Percentiles rank a stretch among this genome's conserved stretches.
Evolutionary conservation across 2,797 vertebrate genomes (phyloP).

Genomic region (Schizopygopsis malacanthus): DNA sequence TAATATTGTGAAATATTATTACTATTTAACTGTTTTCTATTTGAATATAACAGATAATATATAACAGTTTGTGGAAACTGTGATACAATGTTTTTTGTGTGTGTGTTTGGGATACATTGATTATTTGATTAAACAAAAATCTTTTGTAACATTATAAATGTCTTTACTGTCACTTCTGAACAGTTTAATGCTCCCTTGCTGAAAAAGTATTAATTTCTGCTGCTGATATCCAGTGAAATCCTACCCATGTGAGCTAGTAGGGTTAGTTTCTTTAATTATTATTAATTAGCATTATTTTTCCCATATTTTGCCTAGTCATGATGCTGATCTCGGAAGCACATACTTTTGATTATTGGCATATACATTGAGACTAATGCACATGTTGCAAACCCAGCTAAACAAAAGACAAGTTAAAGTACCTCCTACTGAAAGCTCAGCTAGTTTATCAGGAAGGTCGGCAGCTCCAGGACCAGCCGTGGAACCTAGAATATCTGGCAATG

Average conservation of each 20-base stretch:
- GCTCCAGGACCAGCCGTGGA: slow-evolving; percentile 72
- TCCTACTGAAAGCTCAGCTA: slow-evolving; percentile 79
- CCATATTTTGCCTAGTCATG: not conserved
- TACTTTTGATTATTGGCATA: not conserved
- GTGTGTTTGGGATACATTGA: not conserved
- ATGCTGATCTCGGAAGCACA: not conserved
- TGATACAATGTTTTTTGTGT: not conserved
- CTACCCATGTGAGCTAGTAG: not conserved
- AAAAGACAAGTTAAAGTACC: slow-evolving; percentile 70
- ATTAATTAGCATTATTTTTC: not conserved
- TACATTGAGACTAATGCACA: not conserved
- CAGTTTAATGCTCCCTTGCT: not conserved
- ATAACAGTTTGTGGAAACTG: not conserved
- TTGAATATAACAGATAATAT: not conserved
- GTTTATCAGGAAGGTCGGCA: slow-evolving; percentile 80
- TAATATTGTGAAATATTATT: not conserved
- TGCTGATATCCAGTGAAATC: not conserved
- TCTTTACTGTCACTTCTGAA: not conserved
- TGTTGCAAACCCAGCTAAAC: too few relatives aligned
- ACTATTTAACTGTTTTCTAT: not conserved
- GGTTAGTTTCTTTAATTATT: not conserved
- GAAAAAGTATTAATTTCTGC: not conserved
- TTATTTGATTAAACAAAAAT: not conserved
- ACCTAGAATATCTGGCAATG: slow-evolving; percentile 85
- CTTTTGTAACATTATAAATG: not conserved